These are phyloP conservation scores for Mamestra configurata DNA, from an alignment of 1,140 invertebrate genomes.

Conservation along the genomic window DNA sequence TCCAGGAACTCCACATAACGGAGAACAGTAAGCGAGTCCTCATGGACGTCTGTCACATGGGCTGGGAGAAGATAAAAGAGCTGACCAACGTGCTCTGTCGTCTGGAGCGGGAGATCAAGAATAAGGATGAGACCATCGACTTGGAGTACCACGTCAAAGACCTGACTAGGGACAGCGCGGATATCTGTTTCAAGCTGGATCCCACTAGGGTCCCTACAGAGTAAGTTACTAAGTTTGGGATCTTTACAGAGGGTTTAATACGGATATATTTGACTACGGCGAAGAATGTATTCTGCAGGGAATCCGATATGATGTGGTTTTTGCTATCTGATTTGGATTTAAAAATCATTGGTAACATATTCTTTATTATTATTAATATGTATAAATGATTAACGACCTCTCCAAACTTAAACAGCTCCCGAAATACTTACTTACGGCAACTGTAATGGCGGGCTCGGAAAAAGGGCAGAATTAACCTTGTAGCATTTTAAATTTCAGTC, in stretches of 20 bases:
- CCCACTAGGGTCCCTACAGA: slow-evolving; percentile 91
- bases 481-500: too few species aligned
- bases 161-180: slow-evolving; percentile 91
- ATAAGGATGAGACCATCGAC: slow-evolving; percentile 93
- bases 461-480: too few species aligned
- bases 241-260: background rate
- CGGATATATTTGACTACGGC: too few species aligned
- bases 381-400: too few species aligned
- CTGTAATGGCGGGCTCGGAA: too few species aligned
- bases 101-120: slow-evolving; percentile 92
- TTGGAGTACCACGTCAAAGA: slow-evolving; percentile 93
- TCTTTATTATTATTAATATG: too few species aligned
- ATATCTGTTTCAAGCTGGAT: slow-evolving; percentile 94
- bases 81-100: slow-evolving; percentile 94
- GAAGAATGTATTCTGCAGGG: too few species aligned
- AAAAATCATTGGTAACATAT: too few species aligned
- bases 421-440: too few species aligned
- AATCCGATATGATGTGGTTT: too few species aligned
- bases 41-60: slow-evolving; percentile 84
- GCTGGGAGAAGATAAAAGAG: slow-evolving; percentile 95
- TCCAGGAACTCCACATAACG: slow-evolving; percentile 82
- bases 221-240: slow-evolving; percentile 79
- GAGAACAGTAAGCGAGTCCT: slow-evolving; percentile 83
- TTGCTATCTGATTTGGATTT: background rate
- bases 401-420: too few species aligned